Conservation (phyloP, 1,140 invertebrate species). For the Paralvinella palmiformis region DNA sequence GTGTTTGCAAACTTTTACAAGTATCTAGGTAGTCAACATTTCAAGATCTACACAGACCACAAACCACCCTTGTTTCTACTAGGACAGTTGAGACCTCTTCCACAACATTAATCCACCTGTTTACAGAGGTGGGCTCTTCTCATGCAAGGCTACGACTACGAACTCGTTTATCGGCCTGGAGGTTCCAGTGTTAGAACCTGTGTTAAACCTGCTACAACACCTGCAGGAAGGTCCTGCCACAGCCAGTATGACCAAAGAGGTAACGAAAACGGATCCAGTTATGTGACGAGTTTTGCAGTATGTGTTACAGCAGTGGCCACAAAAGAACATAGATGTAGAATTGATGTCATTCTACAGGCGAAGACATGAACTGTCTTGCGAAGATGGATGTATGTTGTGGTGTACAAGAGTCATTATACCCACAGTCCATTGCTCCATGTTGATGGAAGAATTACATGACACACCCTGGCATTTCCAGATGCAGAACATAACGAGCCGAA, state of each 20-base stretch:
- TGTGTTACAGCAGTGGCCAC: background rate
- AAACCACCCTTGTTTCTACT: slow-evolving; percentile 45
- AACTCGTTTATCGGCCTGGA: slow-evolving; percentile 20
- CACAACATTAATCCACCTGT: slow-evolving; percentile 28
- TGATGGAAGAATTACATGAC: background rate
- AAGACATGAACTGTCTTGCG: slow-evolving; percentile 7
- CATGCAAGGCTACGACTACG: slow-evolving; percentile 19
- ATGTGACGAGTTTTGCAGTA: background rate
- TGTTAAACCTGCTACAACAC: slow-evolving; percentile 1
- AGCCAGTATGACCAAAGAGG: background rate
- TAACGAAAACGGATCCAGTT: slow-evolving; percentile 12
- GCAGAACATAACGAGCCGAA: background rate
- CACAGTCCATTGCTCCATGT: background rate
- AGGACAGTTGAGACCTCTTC: slow-evolving; percentile 31
- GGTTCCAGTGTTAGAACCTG: slow-evolving; percentile 12
- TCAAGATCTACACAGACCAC: slow-evolving; percentile 50
- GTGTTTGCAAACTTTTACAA: slow-evolving; percentile 47
- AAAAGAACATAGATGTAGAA: background rate
- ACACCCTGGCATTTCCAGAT: slow-evolving; percentile 7
- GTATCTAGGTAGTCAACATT: slow-evolving; percentile 48
- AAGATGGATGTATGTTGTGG: slow-evolving; percentile 4
- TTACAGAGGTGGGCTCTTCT: slow-evolving; percentile 24
- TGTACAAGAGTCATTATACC: slow-evolving; percentile 9
- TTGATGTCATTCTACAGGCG: background rate
- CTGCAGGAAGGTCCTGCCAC: too few relatives aligned